A percentile compares a stretch with the other conserved stretches of the same genome.
phyloP scores from a whole-genome alignment of 2,888 invertebrate species.

The Agapostemon virescens region DNA sequence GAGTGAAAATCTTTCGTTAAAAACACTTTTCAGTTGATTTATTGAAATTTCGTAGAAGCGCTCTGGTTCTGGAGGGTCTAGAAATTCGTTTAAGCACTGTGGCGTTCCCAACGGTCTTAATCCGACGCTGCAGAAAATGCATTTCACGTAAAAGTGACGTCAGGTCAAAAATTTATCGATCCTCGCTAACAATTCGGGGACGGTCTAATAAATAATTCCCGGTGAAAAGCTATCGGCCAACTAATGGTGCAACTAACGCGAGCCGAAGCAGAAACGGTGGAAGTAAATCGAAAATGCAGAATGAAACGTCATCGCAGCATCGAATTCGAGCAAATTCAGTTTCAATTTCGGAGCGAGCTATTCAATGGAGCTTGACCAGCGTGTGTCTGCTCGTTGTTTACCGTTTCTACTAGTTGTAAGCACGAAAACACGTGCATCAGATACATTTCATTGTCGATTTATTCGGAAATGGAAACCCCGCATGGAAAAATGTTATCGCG shows the following conservation, averaged over 20 bases:
- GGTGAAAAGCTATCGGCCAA: not conserved
- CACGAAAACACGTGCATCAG: not conserved
- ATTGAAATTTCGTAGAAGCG: too few relatives aligned
- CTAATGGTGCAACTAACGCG: not conserved
- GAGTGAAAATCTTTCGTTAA: too few relatives aligned
- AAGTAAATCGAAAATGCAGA: not conserved
- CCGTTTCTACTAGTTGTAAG: not conserved
- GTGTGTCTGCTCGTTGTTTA: slow-evolving; percentile 5
- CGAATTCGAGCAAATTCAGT: not conserved
- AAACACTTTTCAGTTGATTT: too few relatives aligned
- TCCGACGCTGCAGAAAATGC: not conserved
- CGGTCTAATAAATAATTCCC: not conserved
- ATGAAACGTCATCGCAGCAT: not conserved
- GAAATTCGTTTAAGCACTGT: too few relatives aligned
- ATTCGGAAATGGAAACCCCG: not conserved
- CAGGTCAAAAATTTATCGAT: not conserved
- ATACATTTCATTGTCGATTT: not conserved
- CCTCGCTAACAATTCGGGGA: not conserved
- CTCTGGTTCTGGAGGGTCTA: too few relatives aligned
- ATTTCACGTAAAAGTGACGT: not conserved
- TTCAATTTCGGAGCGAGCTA: not conserved
- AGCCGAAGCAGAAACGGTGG: not conserved
- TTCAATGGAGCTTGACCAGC: not conserved
- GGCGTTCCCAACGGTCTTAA: too few relatives aligned
- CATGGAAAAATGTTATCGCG: not conserved